Conservation (phyloP, 2,888 invertebrate species). For the Parnassius glacialis region DNA sequence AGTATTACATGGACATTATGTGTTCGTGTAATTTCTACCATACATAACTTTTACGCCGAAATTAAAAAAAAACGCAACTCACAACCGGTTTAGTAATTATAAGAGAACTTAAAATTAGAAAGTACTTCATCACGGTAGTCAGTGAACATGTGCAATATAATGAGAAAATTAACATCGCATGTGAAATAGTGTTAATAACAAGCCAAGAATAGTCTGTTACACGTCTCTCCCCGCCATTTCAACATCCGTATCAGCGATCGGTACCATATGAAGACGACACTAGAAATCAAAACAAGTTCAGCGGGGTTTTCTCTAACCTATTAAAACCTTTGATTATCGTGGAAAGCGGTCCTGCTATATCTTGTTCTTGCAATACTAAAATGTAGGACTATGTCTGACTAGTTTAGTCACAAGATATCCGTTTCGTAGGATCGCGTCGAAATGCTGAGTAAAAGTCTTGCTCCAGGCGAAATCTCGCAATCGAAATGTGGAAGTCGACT, state of each 20-base stretch:
- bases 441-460: slow-evolving; percentile 61
- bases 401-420: slow-evolving; percentile 57
- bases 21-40: neutral
- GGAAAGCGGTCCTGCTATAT: slow-evolving; percentile 67
- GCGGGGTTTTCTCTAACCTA: slow-evolving; percentile 68
- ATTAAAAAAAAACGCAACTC: slow-evolving; percentile 1
- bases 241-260: slow-evolving; percentile 51
- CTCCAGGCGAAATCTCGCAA: slow-evolving; percentile 65
- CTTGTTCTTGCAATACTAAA: slow-evolving; percentile 69
- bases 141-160: slow-evolving; percentile 2
- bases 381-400: slow-evolving; percentile 61
- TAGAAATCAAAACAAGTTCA: slow-evolving; percentile 49
- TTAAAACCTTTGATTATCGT: slow-evolving; percentile 69
- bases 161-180: slow-evolving; percentile 8
- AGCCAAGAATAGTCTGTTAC: neutral
- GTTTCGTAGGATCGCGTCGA: slow-evolving; percentile 51
- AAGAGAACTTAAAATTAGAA: slow-evolving; percentile 23
- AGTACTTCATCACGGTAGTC: slow-evolving; percentile 12
- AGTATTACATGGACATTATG: too few species aligned
- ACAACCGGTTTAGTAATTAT: neutral
- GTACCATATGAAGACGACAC: slow-evolving; percentile 58
- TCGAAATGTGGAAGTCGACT: slow-evolving; percentile 71
- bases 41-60: neutral
- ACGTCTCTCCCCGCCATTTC: neutral
- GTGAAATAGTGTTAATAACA: neutral